phyloP scores from a whole-genome alignment of 2,113 vertebrate species.

The Acanthochromis polyacanthus region DNA sequence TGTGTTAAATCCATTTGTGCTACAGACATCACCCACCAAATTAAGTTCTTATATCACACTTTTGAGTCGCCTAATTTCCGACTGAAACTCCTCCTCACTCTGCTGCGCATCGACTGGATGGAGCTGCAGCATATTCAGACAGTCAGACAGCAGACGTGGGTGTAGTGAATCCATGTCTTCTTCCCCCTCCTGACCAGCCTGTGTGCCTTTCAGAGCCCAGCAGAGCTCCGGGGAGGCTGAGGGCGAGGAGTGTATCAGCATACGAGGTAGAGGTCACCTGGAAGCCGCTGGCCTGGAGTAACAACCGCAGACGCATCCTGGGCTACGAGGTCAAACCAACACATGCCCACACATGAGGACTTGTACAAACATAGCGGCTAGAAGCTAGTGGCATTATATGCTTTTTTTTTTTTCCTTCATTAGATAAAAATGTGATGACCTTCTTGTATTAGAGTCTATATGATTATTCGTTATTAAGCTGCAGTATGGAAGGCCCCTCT shows the following conservation, averaged over 20 bases:
- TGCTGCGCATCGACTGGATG: background rate
- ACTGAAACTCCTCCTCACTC: background rate
- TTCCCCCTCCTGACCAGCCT: constrained; percentile 15
- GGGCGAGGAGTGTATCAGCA: constrained; percentile 91
- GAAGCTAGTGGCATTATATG: constrained; percentile 38
- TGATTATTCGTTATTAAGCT: constrained; percentile 31
- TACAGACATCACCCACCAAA: background rate
- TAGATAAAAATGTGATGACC: constrained; percentile 12
- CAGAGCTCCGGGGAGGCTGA: constrained; percentile 87
- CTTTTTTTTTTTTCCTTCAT: background rate
- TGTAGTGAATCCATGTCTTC: constrained; percentile 42
- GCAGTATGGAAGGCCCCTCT: background rate
- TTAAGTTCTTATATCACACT: background rate
- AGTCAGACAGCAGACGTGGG: constrained; percentile 33
- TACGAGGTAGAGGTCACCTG: constrained; percentile 93
- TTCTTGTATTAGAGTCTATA: constrained; percentile 27
- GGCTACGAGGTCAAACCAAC: constrained; percentile 93
- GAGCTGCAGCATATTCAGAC: constrained; percentile 12
- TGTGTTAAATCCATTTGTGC: background rate
- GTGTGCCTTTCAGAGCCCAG: constrained; percentile 88
- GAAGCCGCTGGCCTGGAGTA: constrained; percentile 89
- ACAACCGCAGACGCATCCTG: constrained; percentile 91
- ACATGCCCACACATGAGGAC: constrained; percentile 56
- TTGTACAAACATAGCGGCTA: constrained; percentile 23
- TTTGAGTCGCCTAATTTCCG: background rate